Conservation (phyloP, 2,797 vertebrate genomes). For the Limosa lapponica region DNA sequence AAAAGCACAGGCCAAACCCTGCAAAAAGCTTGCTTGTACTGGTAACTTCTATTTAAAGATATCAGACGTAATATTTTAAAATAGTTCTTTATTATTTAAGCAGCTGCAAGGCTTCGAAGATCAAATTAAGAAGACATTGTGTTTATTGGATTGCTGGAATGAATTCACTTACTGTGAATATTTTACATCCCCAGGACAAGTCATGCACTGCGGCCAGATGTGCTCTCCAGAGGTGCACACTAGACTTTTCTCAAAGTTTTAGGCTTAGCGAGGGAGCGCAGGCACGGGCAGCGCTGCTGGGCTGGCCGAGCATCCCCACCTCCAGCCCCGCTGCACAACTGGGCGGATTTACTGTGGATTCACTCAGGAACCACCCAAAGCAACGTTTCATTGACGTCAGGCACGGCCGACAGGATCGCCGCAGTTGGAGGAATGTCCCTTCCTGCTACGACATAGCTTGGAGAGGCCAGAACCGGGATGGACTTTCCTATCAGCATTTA, state of each 20-base stretch:
- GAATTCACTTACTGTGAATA: not conserved
- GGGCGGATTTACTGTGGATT: not conserved
- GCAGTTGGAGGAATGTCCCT: not conserved
- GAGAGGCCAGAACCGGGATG: not conserved
- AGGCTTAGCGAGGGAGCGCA: not conserved
- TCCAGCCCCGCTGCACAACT: not conserved
- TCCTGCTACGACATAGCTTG: not conserved
- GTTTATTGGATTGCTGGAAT: not conserved
- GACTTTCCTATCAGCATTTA: rapidly evolving
- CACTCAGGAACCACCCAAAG: not conserved
- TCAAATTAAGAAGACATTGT: not conserved
- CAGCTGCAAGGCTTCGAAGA: not conserved
- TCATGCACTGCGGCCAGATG: not conserved
- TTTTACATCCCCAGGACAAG: not conserved
- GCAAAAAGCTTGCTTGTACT: not conserved
- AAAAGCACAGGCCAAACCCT: not conserved
- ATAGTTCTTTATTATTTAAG: not conserved
- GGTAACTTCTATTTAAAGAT: not conserved
- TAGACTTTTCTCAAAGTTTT: not conserved
- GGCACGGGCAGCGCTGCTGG: not conserved
- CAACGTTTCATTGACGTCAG: not conserved
- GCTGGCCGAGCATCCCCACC: not conserved
- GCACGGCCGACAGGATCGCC: not conserved
- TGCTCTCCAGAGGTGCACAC: not conserved
- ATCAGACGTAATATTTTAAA: not conserved